These are phyloP conservation scores for Ambastaia sidthimunki DNA, from an alignment of 2,797 vertebrate species.

Conservation along the genomic window DNA sequence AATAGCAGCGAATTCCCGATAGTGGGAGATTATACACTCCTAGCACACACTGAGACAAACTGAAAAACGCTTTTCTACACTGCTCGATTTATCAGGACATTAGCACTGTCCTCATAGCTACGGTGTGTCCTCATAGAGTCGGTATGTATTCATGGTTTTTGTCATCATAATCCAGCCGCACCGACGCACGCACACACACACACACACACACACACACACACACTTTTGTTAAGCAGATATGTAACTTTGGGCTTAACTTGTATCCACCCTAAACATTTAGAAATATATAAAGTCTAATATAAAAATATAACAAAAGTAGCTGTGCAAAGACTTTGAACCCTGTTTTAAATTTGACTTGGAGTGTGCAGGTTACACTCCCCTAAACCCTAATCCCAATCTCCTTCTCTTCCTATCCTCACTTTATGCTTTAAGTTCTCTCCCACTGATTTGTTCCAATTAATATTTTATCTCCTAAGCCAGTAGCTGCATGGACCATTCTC, in stretches of 20 bases:
- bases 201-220: too few relatives aligned
- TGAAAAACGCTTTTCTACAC: too few relatives aligned
- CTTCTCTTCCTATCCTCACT: constrained; percentile 41
- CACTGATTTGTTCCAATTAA: constrained; percentile 64
- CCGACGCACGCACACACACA: too few relatives aligned
- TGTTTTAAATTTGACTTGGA: constrained; percentile 53
- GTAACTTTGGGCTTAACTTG: constrained; percentile 11
- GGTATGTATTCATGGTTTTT: too few relatives aligned
- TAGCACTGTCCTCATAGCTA: too few relatives aligned
- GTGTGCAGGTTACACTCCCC: constrained; percentile 58
- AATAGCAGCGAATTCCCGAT: too few relatives aligned
- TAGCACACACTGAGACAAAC: too few relatives aligned
- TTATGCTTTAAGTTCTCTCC: constrained; percentile 51
- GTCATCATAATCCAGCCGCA: too few relatives aligned
- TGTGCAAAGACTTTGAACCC: constrained; percentile 56
- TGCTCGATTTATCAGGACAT: too few relatives aligned
- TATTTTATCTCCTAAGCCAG: constrained; percentile 60
- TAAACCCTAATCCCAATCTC: constrained; percentile 56
- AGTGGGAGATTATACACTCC: too few relatives aligned
- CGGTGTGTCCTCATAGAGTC: too few relatives aligned
- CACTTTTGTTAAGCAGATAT: neutral
- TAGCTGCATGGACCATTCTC: constrained; percentile 49
- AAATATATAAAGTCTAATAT: neutral
- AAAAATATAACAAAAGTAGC: constrained; percentile 19
- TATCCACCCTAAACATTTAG: constrained; percentile 1